Base-by-base conservation (phyloP, 2,113 vertebrate genomes). In the Phaethon lepturus region DNA sequence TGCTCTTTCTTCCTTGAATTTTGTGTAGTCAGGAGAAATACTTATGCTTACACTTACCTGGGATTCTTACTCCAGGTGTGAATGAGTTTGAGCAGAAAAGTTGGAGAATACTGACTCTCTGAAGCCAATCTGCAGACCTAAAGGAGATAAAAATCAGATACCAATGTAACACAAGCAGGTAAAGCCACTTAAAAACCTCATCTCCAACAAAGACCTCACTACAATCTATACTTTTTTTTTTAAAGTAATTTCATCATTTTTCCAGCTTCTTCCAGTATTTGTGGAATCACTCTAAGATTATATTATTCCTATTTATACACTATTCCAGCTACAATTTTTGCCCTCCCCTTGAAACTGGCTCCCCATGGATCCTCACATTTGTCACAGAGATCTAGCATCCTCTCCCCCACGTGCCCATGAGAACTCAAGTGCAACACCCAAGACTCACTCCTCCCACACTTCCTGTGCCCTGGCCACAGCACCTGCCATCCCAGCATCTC, bases 21-120 rank as follows among this genome's bases (percentile, higher is more conserved):
- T 75, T 40, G n/a, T 31, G n/a, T 44, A 66, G 38, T 64, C 49
- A 24, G 58, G 49, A 66, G 31, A 52, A 66, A 17, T 33, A 29
- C 16, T 73, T 12, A 16, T 9, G 13, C 17, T 91, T 73, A 55
- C 50, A 66, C 38, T 76, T 96, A 99, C 99, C 99, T 99, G 88
- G 98, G 79, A 58, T 99, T 99, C 97, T 99, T 99, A 98, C 98
- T 99, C 99, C 99, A 99, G 44, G 98, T 96, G 26, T 99, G 98
- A 97, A 99, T 98, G 78, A 99, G 98, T 91, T 99, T 99, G 62
- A 99, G 98, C 49, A 99, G 98, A 53, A 99, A 98, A n/a, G 99
- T 99, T 45, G 99, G 99, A 64, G 99, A 98, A 96, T 99, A 99
- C 5, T 99, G 97, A 96, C 99, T 99, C 98, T 99, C 99, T 84